Base-by-base conservation (phyloP, 2,797 vertebrate species). In the Cottoperca gobio region DNA sequence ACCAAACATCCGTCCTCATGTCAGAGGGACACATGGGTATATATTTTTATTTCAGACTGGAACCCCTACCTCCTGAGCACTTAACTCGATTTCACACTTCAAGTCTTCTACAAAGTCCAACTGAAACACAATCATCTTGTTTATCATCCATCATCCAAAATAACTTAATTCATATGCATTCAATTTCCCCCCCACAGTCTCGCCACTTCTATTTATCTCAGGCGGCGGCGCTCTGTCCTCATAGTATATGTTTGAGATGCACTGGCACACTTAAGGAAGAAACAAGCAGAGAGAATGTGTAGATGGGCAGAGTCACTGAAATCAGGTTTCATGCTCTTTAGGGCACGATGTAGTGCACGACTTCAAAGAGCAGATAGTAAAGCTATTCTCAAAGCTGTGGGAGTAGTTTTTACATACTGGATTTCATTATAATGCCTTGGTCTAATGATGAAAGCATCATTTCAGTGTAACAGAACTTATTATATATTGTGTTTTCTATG, bases 61-160 rank as follows among this genome's bases (percentile, higher is more conserved):
- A 93, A 90, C 86, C 87, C 71, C 79, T 81, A 86, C 93, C 91
- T 95, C 91, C 89, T 73, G 81, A 89, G 73, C 91, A 92, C 90
- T 94, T 95, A 95, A 95, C 91, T 93, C 72, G 66, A 95, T 95
- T 95, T 95, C 93, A 95, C 94, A 95, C 94, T 93, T 92, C 81
- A 86, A 81, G 79, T 91, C 88, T 65, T 86, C 90, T 91, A 93
- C 93, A 92, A 94, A 93, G 93, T 84, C 86, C 45, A 64, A 64
- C 85, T 93, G 94, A 94, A 95, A 95, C 84, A 81, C 87, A 88
- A 94, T 91, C 93, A 66, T 89, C 81, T 89, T 95, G 94, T 95
- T 95, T 95, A 94, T 88, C 85, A 70, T 85, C 85, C 73, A 39
- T 87, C 84, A 83, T 93, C 89, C 93, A 91, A 89, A 94, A 92